Evolutionary conservation across 2,797 vertebrate species (phyloP), one percentile per base, ranked within the genome.

Genomic region (Poecile montanus): DNA sequence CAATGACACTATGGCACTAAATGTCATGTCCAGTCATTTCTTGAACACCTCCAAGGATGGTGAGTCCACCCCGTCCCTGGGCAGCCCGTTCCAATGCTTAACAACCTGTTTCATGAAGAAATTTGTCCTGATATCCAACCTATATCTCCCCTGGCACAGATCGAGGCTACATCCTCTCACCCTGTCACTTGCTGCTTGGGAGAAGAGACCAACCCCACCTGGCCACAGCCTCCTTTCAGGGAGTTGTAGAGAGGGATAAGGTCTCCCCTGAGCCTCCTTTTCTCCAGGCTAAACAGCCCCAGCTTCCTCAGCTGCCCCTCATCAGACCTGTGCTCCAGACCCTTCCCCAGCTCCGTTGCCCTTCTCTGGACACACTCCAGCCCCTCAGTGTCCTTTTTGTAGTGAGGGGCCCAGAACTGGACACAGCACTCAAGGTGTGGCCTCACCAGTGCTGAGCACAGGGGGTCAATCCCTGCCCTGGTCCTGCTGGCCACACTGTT

Each of bases 361-460:
- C 26, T 75, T 25, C 44, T 18, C 48, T 62, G 56, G 36, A 36
- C 4, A 0, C 0, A 0, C 13, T 44, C 19, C 56, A 75, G 42
- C 16, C 1, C 12, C 32, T 75, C 32, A 50, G 6, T 44, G 50
- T 47, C 29, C 2, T 60, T 47, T 14, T 60, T 47, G 20, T 5
- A 16, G 5, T 44, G 50, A 44, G 8, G 1, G 17, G 5, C 36
- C 4, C 36, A 23, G 14, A 75, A 16, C 34, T 50, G 36, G 19
- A 29, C 48, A 13, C 30, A 48, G 18, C 0, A 5, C 1, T 42
- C 0, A 2, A 42, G 19, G 7, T 48, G 7, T 0, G 2, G 20
- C 56, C 63, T 70, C 30, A 42, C 2, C 47, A 53, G 16, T 66
- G 53, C 38, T 1, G 10, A 40, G 20, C 11, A 22, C 47, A 67